phyloP scores from a whole-genome alignment of 2,888 invertebrate species.

The Subacronicta megacephala region DNA sequence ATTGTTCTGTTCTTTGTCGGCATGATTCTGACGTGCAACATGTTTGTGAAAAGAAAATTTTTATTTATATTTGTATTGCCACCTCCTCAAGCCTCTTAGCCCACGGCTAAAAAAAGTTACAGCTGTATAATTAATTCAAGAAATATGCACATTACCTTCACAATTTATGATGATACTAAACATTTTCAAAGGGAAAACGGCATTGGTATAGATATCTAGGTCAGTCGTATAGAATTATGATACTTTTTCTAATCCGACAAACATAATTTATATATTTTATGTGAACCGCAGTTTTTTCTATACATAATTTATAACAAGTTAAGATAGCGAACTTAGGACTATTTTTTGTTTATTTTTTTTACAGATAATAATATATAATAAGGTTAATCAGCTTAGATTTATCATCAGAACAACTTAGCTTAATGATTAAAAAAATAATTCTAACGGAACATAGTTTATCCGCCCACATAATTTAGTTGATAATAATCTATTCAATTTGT shows the following conservation, averaged over 20 bases:
- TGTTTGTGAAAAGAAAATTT: no score
- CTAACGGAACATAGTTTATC: background rate
- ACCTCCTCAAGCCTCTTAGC: no score
- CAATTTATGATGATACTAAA: constrained; percentile 23
- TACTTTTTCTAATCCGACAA: constrained; percentile 1
- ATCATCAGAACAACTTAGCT: background rate
- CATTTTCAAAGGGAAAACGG: background rate
- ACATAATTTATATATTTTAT: background rate
- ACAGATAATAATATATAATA: background rate
- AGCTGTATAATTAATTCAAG: no score
- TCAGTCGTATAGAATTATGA: background rate
- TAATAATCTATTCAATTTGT: no score
- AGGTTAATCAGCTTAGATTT: background rate
- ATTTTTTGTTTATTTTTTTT: background rate
- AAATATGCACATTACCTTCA: background rate
- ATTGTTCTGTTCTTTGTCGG: no score
- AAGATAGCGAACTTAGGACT: constrained; percentile 1
- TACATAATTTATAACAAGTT: background rate
- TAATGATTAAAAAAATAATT: background rate
- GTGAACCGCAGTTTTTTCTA: background rate
- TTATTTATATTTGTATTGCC: no score
- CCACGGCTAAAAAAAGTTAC: no score
- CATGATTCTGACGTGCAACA: no score
- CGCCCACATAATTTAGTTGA: no score
- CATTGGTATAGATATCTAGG: background rate